Evolutionary conservation across 2,797 vertebrate genomes (phyloP).

Genomic region (Hylomyscus alleni): DNA sequence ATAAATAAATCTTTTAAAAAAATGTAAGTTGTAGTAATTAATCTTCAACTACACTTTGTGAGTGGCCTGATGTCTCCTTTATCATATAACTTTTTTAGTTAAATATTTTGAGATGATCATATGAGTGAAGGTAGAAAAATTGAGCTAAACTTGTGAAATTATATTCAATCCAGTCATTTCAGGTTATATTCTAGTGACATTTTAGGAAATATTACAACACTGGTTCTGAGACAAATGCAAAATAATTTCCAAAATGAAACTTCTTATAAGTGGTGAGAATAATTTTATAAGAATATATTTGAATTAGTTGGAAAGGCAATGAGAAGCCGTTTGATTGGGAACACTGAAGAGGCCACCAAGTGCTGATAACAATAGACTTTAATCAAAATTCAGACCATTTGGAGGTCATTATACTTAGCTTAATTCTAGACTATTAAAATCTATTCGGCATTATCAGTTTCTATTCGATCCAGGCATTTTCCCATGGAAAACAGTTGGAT

Average conservation of each 20-base stretch:
- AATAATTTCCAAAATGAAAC: constrained; percentile 15
- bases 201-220: constrained; percentile 39
- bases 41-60: neutral
- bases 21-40: neutral
- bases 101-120: neutral
- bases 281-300: neutral
- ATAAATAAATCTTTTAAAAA: too few species aligned
- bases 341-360: neutral
- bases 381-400: constrained; percentile 6
- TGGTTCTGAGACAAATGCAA: neutral
- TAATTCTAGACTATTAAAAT: constrained; percentile 20
- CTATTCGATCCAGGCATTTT: neutral
- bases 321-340: neutral
- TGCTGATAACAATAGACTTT: neutral
- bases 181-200: constrained; percentile 46
- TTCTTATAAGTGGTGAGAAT: neutral
- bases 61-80: neutral
- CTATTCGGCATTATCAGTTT: neutral
- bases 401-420: neutral
- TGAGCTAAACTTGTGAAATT: constrained; percentile 1
- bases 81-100: constrained; percentile 26
- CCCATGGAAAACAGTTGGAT: neutral
- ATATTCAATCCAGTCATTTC: constrained; percentile 22
- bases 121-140: neutral
- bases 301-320: neutral